These are phyloP conservation scores for Hephaestus fuliginosus DNA, from an alignment of 2,797 vertebrate species.

Conservation along the genomic window DNA sequence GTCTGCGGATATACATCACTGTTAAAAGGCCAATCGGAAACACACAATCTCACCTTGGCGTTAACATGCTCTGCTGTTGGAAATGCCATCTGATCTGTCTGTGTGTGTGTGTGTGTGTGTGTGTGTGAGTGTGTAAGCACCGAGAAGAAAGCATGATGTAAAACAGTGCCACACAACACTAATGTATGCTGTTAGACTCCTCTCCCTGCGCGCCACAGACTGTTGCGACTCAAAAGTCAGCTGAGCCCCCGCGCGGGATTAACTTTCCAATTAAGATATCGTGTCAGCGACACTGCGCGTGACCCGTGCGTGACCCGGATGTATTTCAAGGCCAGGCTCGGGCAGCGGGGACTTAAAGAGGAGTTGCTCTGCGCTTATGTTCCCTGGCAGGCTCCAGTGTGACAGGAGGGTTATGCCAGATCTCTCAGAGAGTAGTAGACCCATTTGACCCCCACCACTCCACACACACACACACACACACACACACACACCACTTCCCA, in stretches of 20 bases:
- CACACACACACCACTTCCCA: too few species aligned
- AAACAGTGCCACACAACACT: conserved; percentile 49
- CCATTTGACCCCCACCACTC: conserved; percentile 67
- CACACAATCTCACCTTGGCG: conserved; percentile 26
- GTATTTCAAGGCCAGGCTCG: conserved; percentile 70
- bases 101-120: background rate
- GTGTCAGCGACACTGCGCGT: conserved; percentile 74
- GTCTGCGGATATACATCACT: conserved; percentile 34
- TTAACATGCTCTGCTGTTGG: conserved; percentile 8
- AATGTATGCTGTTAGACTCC: conserved; percentile 39
- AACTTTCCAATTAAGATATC: conserved; percentile 87
- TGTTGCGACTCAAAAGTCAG: conserved; percentile 38
- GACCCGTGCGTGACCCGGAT: conserved; percentile 76
- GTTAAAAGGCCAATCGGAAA: conserved; percentile 23
- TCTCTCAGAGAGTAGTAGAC: conserved; percentile 75
- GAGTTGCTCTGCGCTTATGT: conserved; percentile 60
- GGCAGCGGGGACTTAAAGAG: conserved; percentile 70
- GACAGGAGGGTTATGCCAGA: conserved; percentile 81
- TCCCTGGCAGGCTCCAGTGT: conserved; percentile 54
- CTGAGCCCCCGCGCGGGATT: conserved; percentile 72
- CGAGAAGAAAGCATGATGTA: conserved; percentile 20
- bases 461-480: too few species aligned
- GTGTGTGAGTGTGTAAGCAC: too few species aligned
- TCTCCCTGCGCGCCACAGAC: too few species aligned
- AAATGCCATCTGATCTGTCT: conserved; percentile 36